A percentile compares a stretch with the other conserved stretches of the same genome.
These are phyloP conservation scores for Pteronotus mesoamericanus DNA, from an alignment of 2,797 vertebrate species.

Conservation along the genomic window DNA sequence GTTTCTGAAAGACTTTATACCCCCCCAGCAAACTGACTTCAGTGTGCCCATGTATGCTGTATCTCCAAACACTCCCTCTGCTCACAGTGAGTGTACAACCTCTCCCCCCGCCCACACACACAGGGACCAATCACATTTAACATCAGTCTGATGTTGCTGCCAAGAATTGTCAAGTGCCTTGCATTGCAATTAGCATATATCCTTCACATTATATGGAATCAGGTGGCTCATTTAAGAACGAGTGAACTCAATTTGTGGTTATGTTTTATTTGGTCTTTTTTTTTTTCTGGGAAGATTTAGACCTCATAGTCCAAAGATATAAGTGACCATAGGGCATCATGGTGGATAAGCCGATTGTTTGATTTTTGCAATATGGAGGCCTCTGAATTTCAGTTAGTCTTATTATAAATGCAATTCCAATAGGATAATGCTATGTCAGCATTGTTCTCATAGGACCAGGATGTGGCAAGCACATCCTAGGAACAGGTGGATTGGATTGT, in stretches of 20 bases:
- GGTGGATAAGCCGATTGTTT: background rate
- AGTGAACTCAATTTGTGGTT: background rate
- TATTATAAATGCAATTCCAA: background rate
- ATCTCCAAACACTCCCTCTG: background rate
- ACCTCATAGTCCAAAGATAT: background rate
- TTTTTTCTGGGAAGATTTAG: background rate
- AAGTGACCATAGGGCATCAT: background rate
- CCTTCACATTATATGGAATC: background rate
- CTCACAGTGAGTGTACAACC: background rate
- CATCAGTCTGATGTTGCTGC: background rate
- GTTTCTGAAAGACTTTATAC: conserved; percentile 19
- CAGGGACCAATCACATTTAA: background rate
- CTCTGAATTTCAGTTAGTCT: background rate
- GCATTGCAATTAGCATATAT: background rate
- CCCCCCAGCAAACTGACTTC: background rate
- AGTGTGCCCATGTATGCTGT: background rate
- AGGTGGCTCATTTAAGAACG: conserved; percentile 20
- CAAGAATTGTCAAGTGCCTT: background rate
- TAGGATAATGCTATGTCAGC: background rate
- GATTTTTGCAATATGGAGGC: background rate
- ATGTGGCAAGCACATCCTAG: background rate
- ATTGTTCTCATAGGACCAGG: background rate
- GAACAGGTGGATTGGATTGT: background rate
- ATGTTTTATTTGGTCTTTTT: background rate
- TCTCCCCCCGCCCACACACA: background rate